phyloP scores from a whole-genome alignment of 1,140 invertebrate genomes.

The Drosophila parabipectinata region DNA sequence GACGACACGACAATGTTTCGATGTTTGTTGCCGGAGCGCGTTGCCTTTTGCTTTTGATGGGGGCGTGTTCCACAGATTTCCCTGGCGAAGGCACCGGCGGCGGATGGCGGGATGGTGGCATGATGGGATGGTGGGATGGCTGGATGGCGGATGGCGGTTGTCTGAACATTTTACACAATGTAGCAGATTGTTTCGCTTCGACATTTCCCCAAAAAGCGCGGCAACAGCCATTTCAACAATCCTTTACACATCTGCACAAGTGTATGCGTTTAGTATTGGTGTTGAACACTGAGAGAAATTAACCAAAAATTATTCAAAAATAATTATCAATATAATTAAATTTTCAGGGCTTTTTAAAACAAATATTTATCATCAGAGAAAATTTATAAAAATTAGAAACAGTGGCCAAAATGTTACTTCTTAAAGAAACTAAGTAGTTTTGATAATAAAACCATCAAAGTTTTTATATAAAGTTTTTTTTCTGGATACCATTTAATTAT shows the following conservation, averaged over 20 bases:
- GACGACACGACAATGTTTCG: constrained; percentile 49
- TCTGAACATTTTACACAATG: constrained; percentile 73
- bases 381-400: too few species aligned
- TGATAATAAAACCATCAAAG: too few species aligned
- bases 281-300: constrained; percentile 1
- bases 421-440: too few species aligned
- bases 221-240: constrained; percentile 61
- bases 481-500: too few species aligned
- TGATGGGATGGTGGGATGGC: not conserved
- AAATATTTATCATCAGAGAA: too few species aligned
- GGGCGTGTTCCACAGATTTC: constrained; percentile 61
- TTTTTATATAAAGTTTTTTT: too few species aligned
- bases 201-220: constrained; percentile 72
- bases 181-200: constrained; percentile 71
- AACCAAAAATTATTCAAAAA: too few species aligned
- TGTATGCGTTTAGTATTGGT: constrained; percentile 23
- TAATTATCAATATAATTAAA: too few species aligned
- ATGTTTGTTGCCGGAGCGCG: constrained; percentile 19
- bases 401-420: too few species aligned
- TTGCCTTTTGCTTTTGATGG: constrained; percentile 20
- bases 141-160: constrained; percentile 42
- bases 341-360: too few species aligned
- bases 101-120: constrained; percentile 16
- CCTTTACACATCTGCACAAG: constrained; percentile 68
- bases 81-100: constrained; percentile 35